Evolutionary conservation across 1,140 invertebrate species (phyloP).

Genomic region (Trinorchestia longiramus): DNA sequence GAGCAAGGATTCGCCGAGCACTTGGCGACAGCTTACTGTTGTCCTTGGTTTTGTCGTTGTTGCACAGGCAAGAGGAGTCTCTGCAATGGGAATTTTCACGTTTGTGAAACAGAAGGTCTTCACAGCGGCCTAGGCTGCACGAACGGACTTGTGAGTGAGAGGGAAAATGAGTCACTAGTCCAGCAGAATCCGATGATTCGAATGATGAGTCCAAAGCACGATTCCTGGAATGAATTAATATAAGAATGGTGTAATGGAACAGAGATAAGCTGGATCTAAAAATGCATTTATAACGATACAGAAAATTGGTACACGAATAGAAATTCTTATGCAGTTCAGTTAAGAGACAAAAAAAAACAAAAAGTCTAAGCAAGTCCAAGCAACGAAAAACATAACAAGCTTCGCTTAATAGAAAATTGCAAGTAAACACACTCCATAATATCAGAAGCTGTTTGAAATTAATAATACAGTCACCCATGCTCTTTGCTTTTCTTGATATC

Average conservation of each 20-base stretch:
- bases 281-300: too few relatives aligned
- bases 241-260: background rate
- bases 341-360: too few relatives aligned
- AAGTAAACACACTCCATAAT: too few relatives aligned
- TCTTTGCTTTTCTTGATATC: too few relatives aligned
- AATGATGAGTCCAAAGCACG: slow-evolving; percentile 10
- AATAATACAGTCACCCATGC: too few relatives aligned
- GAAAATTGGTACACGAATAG: too few relatives aligned
- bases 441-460: too few relatives aligned
- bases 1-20: slow-evolving; percentile 63
- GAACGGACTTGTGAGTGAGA: background rate
- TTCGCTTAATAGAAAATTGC: too few relatives aligned
- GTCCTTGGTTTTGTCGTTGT: slow-evolving; percentile 48
- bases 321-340: too few relatives aligned
- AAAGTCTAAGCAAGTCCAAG: too few relatives aligned
- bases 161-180: background rate
- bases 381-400: too few relatives aligned
- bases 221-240: background rate
- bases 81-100: slow-evolving; percentile 14
- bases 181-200: background rate
- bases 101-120: background rate
- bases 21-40: slow-evolving; percentile 56
- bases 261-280: background rate
- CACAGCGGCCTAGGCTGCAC: slow-evolving; percentile 11
- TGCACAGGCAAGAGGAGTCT: background rate